Base-by-base conservation (phyloP, 2,113 vertebrate genomes). In the Mola mola region DNA sequence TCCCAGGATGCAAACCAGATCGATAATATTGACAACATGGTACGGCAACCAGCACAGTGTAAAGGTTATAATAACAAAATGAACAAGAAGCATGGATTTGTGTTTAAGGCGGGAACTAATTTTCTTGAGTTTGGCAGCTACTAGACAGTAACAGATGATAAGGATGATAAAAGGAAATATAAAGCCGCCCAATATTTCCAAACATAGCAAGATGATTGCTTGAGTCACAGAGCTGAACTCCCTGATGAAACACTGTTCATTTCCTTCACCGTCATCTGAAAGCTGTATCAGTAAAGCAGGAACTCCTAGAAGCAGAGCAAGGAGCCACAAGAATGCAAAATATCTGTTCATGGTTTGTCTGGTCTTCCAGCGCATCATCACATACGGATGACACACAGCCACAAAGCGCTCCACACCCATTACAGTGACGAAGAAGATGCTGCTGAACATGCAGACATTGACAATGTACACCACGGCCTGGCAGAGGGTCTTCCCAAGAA, bases 351-450 rank as follows among this genome's bases (percentile, higher is more conserved):
- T n/a, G n/a, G n/a, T n/a, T n/a, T n/a, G n/a, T n/a, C n/a, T n/a
- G n/a, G n/a, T n/a, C n/a, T n/a, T n/a, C n/a, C n/a, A n/a, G n/a
- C n/a, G n/a, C n/a, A n/a, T n/a, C n/a, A n/a, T n/a, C n/a, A n/a
- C 50, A 3, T 92, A 91, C 0, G 92, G 92, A 57, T 91, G 86
- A 1, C 91, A 86, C 59, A 92, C 84, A 0, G 89, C 87, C 51
- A 91, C 37, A 33, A 92, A 91, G 5, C 92, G 89, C 29, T 93
- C 91, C 64, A 93, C 86, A 0, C 91, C 91, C 91, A 93, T 91
- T 16, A 88, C 36, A 4, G 90, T 92, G 50, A 93, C 91, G 71
- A 93, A 65, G 62, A 93, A 93, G 50, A 93, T 77, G 1, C 92
- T 93, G 85, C 87, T 72, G 59, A 93, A 93, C 90, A 93, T 93